phyloP scores from a whole-genome alignment of 2,888 invertebrate genomes.

The Lasioglossum marginatum region DNA sequence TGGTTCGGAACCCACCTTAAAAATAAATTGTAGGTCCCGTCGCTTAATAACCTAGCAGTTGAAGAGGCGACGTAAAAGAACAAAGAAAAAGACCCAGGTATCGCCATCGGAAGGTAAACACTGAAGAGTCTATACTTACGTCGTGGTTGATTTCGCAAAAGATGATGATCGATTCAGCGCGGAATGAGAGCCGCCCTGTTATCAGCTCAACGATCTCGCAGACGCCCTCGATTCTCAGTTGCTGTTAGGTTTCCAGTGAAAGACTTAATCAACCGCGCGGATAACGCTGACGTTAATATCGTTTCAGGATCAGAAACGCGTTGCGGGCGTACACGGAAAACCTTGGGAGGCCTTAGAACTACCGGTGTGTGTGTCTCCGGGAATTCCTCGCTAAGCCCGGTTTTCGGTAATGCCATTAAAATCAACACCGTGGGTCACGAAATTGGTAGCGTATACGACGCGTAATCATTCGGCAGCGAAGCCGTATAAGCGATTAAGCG shows the following conservation, averaged over 20 bases:
- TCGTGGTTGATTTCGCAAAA: not conserved
- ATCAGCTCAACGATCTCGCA: slow-evolving; percentile 7
- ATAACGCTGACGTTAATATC: slow-evolving; percentile 15
- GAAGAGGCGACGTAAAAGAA: too few relatives aligned
- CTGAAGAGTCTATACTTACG: not conserved
- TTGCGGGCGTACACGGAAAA: not conserved
- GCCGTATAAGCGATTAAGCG: slow-evolving; percentile 75
- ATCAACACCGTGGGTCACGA: slow-evolving; percentile 16
- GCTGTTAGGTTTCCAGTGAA: too few relatives aligned
- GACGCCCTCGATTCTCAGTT: not conserved
- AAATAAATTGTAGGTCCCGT: too few relatives aligned
- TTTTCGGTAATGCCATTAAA: slow-evolving; percentile 24
- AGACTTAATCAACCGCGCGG: slow-evolving; percentile 6
- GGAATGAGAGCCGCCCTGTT: not conserved
- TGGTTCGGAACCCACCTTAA: too few relatives aligned
- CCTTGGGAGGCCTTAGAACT: slow-evolving; percentile 41
- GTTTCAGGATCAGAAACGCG: slow-evolving; percentile 26
- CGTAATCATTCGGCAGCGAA: slow-evolving; percentile 68
- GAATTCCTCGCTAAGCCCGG: slow-evolving; percentile 16
- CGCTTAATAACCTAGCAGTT: too few relatives aligned
- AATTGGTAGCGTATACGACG: slow-evolving; percentile 29
- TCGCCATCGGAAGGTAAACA: too few relatives aligned
- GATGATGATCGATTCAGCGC: not conserved
- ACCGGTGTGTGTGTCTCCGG: slow-evolving; percentile 12
- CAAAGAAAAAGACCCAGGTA: too few relatives aligned